These are phyloP conservation scores for Ploceus nigricollis DNA, from an alignment of 2,113 vertebrate species.

Conservation along the genomic window DNA sequence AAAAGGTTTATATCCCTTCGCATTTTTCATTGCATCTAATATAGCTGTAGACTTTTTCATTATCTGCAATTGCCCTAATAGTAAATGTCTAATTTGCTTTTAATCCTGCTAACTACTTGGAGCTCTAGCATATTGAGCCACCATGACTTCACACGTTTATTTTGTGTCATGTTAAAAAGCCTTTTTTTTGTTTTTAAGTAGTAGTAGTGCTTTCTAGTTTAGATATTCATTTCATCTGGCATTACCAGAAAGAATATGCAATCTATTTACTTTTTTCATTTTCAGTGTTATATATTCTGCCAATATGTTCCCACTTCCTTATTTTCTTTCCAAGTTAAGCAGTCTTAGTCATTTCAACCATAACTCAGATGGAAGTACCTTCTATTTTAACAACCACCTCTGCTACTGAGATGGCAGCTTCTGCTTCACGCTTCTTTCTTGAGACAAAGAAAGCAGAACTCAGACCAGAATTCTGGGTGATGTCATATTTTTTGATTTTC, in stretches of 20 bases:
- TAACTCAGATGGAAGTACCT: background rate
- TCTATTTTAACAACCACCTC: conserved; percentile 5
- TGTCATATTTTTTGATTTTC: background rate
- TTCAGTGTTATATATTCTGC: background rate
- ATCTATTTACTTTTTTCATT: background rate
- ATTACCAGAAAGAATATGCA: background rate
- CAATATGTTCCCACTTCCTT: background rate
- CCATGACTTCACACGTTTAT: background rate
- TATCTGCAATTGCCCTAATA: background rate
- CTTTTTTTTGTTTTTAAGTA: background rate
- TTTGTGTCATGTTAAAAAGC: background rate
- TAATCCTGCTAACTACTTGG: background rate
- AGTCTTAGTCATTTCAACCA: background rate
- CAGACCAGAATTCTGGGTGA: background rate
- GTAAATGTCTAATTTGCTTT: background rate
- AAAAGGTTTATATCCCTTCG: background rate
- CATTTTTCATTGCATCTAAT: background rate
- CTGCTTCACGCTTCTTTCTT: background rate
- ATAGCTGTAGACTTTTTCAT: background rate
- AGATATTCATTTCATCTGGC: background rate
- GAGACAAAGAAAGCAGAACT: background rate
- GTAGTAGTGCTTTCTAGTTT: background rate
- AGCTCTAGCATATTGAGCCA: background rate
- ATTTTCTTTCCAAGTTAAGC: background rate
- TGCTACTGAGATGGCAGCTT: background rate